Conservation (phyloP, 2,888 invertebrate species). For the Athalia circularis region DNA sequence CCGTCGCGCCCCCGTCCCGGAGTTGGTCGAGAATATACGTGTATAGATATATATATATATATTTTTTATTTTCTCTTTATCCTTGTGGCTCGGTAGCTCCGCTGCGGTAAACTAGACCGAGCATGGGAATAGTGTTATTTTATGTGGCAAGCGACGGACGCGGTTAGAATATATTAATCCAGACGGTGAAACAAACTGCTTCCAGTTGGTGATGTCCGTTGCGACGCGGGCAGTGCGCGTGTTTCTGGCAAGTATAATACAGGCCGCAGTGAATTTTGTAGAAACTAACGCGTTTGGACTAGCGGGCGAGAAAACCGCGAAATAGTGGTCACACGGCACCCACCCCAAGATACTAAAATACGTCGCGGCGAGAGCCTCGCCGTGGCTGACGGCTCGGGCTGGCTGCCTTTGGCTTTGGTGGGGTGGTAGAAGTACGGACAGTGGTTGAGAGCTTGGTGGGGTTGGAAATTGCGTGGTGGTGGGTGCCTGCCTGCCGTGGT, state of each 20-base stretch:
- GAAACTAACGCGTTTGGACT: slow-evolving; percentile 52
- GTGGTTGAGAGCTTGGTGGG: slow-evolving; percentile 74
- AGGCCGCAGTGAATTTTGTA: not conserved
- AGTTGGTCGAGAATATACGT: too few relatives aligned
- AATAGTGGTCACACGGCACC: slow-evolving; percentile 71
- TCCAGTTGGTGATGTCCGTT: slow-evolving; percentile 76
- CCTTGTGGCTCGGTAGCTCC: too few relatives aligned
- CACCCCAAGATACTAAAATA: slow-evolving; percentile 73
- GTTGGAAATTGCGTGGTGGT: slow-evolving; percentile 74
- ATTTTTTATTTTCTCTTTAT: too few relatives aligned
- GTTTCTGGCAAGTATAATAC: slow-evolving; percentile 2
- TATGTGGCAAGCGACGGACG: too few relatives aligned
- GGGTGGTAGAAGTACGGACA: slow-evolving; percentile 73
- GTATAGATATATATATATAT: too few relatives aligned
- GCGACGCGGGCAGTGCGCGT: slow-evolving; percentile 55
- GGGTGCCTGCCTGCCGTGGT: slow-evolving; percentile 68
- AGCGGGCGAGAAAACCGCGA: slow-evolving; percentile 65
- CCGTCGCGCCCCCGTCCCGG: too few relatives aligned
- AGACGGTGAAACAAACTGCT: slow-evolving; percentile 61
- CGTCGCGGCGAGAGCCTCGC: slow-evolving; percentile 72
- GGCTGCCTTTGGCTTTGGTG: slow-evolving; percentile 67
- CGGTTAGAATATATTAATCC: slow-evolving; percentile 68
- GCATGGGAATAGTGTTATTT: too few relatives aligned
- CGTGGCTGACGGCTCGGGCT: slow-evolving; percentile 71
- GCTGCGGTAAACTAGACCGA: too few relatives aligned